phyloP scores from a whole-genome alignment of 2,888 invertebrate species.

The Sthenelais limicola region DNA sequence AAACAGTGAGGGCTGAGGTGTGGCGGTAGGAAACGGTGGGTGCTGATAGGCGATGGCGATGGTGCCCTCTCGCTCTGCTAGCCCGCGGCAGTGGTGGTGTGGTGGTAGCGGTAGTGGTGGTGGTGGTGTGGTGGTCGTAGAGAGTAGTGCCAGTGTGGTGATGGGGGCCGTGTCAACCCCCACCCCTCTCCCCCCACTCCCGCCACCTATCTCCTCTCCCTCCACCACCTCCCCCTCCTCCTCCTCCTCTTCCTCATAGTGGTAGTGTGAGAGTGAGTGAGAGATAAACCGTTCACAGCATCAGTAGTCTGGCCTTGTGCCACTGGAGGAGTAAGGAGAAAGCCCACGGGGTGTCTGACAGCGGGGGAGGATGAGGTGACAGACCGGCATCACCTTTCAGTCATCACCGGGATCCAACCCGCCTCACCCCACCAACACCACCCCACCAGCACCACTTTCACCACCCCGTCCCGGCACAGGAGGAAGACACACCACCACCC shows the following conservation, averaged over 20 bases:
- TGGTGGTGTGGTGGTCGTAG: slow-evolving; percentile 15
- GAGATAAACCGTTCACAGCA: too few species aligned
- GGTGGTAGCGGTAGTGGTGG: not conserved
- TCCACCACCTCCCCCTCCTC: not conserved
- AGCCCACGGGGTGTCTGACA: too few species aligned
- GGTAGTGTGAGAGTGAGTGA: too few species aligned
- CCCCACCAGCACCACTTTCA: not conserved
- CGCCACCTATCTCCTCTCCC: not conserved
- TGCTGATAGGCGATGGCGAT: not conserved
- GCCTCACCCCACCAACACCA: not conserved
- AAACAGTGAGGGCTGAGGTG: too few species aligned
- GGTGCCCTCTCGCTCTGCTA: too few species aligned
- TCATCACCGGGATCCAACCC: too few species aligned
- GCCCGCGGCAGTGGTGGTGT: not conserved
- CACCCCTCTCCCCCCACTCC: not conserved
- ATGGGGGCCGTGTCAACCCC: not conserved
- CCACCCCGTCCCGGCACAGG: not conserved
- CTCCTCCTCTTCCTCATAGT: too few species aligned
- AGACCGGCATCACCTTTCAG: too few species aligned
- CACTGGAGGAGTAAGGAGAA: too few species aligned
- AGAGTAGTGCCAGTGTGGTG: not conserved
- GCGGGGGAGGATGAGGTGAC: too few species aligned
- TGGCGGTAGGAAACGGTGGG: not conserved
- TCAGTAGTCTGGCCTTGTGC: too few species aligned
- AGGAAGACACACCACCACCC: not conserved